A percentile compares a stretch with the other conserved stretches of the same genome.
phyloP scores from a whole-genome alignment of 1,140 invertebrate genomes.

The Cheumatopsyche charites region DNA sequence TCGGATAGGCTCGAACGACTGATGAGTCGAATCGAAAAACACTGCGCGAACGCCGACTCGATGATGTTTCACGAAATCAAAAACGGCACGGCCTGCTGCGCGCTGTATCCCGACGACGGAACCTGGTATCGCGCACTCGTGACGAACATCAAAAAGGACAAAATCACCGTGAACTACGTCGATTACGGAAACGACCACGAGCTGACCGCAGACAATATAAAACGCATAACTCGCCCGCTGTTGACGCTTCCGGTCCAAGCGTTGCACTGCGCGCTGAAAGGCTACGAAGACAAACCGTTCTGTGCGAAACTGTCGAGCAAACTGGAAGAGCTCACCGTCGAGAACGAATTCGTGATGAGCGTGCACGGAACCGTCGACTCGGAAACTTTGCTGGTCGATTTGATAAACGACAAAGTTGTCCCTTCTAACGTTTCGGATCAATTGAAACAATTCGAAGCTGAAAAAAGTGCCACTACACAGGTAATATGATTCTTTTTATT shows the following conservation, averaged over 20 bases:
- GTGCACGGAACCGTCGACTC: constrained; percentile 61
- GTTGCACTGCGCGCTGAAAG: constrained; percentile 71
- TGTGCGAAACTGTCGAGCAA: constrained; percentile 52
- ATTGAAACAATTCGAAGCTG: constrained; percentile 33
- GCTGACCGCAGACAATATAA: constrained; percentile 63
- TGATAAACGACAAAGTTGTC: constrained; percentile 57
- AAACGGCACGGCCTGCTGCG: constrained; percentile 72
- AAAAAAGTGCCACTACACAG: not conserved
- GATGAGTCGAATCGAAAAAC: constrained; percentile 60
- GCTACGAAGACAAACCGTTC: constrained; percentile 54
- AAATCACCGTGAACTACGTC: constrained; percentile 69
- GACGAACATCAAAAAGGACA: constrained; percentile 55
- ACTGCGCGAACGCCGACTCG: constrained; percentile 55
- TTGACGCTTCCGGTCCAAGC: constrained; percentile 73
- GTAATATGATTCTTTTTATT: not conserved
- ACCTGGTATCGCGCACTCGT: constrained; percentile 77
- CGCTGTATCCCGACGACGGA: constrained; percentile 71
- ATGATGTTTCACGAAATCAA: constrained; percentile 60
- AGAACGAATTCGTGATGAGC: constrained; percentile 60
- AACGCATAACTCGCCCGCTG: constrained; percentile 68
- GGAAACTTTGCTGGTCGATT: constrained; percentile 60
- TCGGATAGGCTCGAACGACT: constrained; percentile 62
- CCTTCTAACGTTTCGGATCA: constrained; percentile 53
- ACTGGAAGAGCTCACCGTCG: constrained; percentile 56
- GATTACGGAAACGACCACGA: constrained; percentile 83